Evolutionary conservation across 2,797 vertebrate genomes (phyloP), one percentile per base, ranked within the genome.

Genomic region (Sarcoramphus papa): DNA sequence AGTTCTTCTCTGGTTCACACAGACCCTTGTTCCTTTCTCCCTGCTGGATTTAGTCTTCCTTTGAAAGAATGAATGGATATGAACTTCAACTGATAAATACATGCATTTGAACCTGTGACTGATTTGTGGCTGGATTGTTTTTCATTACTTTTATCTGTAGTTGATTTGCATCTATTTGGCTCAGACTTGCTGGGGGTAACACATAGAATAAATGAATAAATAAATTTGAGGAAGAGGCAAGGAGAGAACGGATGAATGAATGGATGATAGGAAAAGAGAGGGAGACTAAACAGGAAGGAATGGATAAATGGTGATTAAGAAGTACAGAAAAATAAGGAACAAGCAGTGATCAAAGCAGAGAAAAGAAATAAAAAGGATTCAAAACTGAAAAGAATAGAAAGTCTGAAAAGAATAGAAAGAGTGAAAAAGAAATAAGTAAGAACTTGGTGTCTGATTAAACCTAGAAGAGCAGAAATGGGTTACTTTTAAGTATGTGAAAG

Each of bases 81-180:
- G 83, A 94, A 40, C 77, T 79, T 90, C 67, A 84, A 1, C 73
- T 76, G 92, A 94, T 84, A 95, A 94, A 94, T 93, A 90, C 70
- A 75, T 69, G 54, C 63, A 54, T 93, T 95, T 90, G 92, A 90
- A 82, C 91, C 83, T 92, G 73, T 81, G 59, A 63, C 73, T 88
- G 89, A 95, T 79, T 88, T 94, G 91, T 85, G 74, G 21, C 70
- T 84, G 88, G 85, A 60, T 94, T 90, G 65, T 57, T 95, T 92
- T 79, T 93, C 88, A 88, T 94, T 14, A 85, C 74, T 95, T 95
- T 94, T 76, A 86, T 93, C 80, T 92, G 59, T 91, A 63, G 51
- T 41, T 96, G 92, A 92, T 94, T 95, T 96, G 80, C 77, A 87
- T 92, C 74, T 91, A 24, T 84, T 95, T 94, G 83, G 54, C 69